phyloP scores from a whole-genome alignment of 2,113 vertebrate genomes.

The Xenopus borealis region DNA sequence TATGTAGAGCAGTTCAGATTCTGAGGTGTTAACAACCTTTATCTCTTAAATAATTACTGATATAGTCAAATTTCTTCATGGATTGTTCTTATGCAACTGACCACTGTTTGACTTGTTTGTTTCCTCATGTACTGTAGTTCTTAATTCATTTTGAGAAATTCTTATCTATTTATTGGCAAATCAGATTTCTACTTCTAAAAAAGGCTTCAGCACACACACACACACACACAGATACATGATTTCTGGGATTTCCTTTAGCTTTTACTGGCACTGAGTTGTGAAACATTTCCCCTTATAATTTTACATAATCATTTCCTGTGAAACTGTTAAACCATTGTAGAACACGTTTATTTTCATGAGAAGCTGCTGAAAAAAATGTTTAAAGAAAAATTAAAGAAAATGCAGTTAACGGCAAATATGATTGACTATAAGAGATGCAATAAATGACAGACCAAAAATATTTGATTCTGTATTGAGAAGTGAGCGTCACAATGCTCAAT shows the following conservation, averaged over 20 bases:
- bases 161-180: conserved; percentile 18
- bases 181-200: conserved; percentile 8
- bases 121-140: too few species aligned
- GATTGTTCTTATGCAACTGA: too few species aligned
- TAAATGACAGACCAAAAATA: too few species aligned
- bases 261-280: conserved; percentile 30
- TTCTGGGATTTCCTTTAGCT: conserved; percentile 12
- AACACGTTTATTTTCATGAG: neutral
- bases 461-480: too few species aligned
- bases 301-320: conserved; percentile 26
- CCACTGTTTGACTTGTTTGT: too few species aligned
- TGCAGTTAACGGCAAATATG: neutral
- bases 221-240: neutral
- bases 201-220: neutral
- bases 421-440: neutral
- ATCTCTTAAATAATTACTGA: too few species aligned
- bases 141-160: conserved; percentile 2
- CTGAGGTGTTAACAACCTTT: too few species aligned
- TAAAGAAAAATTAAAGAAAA: neutral
- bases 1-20: too few species aligned
- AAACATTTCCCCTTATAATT: conserved; percentile 20
- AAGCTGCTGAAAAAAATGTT: neutral
- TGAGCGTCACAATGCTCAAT: too few species aligned
- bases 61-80: too few species aligned
- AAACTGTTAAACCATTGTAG: neutral